phyloP scores from a whole-genome alignment of 2,888 invertebrate species.

The Torymus texanus region DNA sequence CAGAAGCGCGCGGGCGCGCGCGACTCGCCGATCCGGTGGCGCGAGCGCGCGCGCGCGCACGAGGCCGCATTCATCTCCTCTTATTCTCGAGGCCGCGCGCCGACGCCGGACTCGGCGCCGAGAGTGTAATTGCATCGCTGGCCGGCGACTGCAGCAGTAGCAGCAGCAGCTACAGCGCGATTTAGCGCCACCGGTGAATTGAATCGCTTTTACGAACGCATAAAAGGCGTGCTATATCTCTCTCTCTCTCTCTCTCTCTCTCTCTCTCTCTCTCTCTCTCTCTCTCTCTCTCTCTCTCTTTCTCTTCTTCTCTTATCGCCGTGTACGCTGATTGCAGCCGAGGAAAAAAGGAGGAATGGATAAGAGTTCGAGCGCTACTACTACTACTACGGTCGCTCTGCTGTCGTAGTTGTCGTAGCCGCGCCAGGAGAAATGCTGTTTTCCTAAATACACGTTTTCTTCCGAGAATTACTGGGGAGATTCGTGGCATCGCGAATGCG shows the following conservation, averaged over 20 bases:
- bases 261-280: conserved; percentile 39
- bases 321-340: conserved; percentile 38
- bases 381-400: no score
- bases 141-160: conserved; percentile 30
- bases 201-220: conserved; percentile 50
- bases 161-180: conserved; percentile 53
- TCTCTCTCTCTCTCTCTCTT: conserved; percentile 42
- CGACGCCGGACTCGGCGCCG: conserved; percentile 44
- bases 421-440: conserved; percentile 39
- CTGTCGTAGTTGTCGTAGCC: neutral
- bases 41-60: neutral
- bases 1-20: neutral
- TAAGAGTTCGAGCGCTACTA: no score
- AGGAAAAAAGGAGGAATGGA: conserved; percentile 12
- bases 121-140: conserved; percentile 51
- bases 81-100: conserved; percentile 1
- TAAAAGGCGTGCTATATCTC: conserved; percentile 35
- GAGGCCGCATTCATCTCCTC: conserved; percentile 25
- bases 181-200: conserved; percentile 59
- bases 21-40: neutral
- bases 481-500: conserved; percentile 34
- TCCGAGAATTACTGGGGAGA: conserved; percentile 42
- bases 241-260: conserved; percentile 30
- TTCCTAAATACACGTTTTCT: conserved; percentile 55
- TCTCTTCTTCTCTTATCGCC: conserved; percentile 35